Conservation (phyloP, 2,113 vertebrate genomes). For the Meleagris gallopavo region DNA sequence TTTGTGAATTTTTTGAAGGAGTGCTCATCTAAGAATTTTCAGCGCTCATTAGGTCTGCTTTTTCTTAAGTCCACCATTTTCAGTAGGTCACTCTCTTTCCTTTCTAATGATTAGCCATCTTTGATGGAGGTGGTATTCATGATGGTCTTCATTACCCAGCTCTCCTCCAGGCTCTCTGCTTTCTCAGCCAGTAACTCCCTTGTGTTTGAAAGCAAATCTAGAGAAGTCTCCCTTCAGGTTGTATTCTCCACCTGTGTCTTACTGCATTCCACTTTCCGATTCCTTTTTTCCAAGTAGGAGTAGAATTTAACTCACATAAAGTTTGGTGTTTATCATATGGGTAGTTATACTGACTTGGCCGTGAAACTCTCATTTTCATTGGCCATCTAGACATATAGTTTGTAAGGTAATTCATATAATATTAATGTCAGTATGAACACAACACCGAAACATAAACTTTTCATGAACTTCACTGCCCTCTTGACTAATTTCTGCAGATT, state of each 20-base stretch:
- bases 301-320: neutral
- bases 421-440: neutral
- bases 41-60: neutral
- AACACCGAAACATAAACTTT: neutral
- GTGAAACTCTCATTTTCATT: neutral
- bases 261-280: neutral
- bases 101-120: neutral
- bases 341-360: neutral
- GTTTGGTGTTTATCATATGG: neutral
- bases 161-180: neutral
- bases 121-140: neutral
- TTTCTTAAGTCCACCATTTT: neutral
- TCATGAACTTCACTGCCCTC: neutral
- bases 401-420: neutral
- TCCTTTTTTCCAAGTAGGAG: neutral
- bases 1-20: neutral
- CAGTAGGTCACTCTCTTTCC: neutral
- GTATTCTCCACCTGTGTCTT: neutral
- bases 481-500: neutral
- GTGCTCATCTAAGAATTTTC: neutral
- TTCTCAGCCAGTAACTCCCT: neutral
- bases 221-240: neutral
- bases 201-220: neutral
- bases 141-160: neutral
- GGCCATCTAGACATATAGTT: neutral